Conservation (phyloP, 1,140 invertebrate genomes). For the Drosophila sechellia region DNA sequence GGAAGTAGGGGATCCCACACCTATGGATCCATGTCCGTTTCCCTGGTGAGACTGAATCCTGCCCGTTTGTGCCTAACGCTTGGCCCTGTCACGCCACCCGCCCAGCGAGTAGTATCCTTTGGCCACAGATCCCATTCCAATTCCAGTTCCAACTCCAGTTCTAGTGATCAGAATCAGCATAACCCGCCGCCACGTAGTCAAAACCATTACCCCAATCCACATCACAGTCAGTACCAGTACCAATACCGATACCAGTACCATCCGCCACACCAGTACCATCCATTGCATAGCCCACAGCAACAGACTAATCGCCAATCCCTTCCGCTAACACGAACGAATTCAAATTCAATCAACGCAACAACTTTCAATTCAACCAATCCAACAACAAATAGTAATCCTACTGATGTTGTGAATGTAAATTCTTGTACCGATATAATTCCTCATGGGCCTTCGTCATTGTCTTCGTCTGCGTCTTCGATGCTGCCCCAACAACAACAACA, state of each 20-base stretch:
- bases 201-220: conserved; percentile 46
- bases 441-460: conserved; percentile 70
- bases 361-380: conserved; percentile 80
- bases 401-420: conserved; percentile 84
- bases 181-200: conserved; percentile 25
- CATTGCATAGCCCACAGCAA: conserved; percentile 64
- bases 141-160: conserved; percentile 16
- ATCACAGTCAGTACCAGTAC: conserved; percentile 9
- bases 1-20: conserved; percentile 31
- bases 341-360: conserved; percentile 82
- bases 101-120: conserved; percentile 47
- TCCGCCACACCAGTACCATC: conserved; percentile 44
- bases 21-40: conserved; percentile 72
- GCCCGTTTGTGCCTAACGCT: conserved; percentile 72
- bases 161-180: conserved; percentile 42
- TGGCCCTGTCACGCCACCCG: conserved; percentile 35
- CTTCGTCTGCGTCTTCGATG: conserved; percentile 47
- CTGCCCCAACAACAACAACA: conserved; percentile 52
- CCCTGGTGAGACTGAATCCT: conserved; percentile 70
- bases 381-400: conserved; percentile 83
- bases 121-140: conserved; percentile 13
- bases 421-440: conserved; percentile 84
- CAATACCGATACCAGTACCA: conserved; percentile 33
- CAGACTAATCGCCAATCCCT: conserved; percentile 84
- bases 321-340: conserved; percentile 84